phyloP scores from a whole-genome alignment of 2,797 vertebrate species.

The Thamnophis elegans region DNA sequence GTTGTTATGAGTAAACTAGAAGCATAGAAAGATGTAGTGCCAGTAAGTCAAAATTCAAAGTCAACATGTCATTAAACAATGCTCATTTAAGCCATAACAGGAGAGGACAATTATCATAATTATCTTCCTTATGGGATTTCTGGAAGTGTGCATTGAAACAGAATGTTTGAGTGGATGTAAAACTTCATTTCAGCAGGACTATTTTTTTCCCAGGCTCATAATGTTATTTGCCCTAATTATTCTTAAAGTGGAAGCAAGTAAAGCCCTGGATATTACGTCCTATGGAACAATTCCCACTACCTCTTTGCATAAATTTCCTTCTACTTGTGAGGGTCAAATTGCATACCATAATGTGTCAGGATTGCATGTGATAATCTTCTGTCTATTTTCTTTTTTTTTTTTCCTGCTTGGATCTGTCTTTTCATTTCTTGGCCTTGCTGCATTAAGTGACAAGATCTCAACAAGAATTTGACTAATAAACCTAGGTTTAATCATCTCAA shows the following conservation, averaged over 20 bases:
- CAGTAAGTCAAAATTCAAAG: neutral
- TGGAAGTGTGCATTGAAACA: neutral
- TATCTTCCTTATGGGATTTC: neutral
- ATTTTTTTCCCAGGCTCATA: neutral
- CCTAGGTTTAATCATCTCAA: no score
- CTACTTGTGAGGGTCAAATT: neutral
- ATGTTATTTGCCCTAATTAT: neutral
- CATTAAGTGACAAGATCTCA: neutral
- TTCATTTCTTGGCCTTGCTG: neutral
- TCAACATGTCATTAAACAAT: neutral
- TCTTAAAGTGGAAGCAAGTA: neutral
- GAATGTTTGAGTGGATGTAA: neutral
- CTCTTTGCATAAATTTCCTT: neutral
- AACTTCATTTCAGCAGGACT: neutral
- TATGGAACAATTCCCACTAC: neutral
- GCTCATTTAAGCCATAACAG: neutral
- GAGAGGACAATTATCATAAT: neutral
- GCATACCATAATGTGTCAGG: neutral
- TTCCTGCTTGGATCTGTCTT: neutral
- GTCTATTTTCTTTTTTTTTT: neutral
- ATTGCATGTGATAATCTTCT: neutral
- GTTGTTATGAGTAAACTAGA: neutral
- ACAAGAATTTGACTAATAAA: neutral
- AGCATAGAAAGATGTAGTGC: neutral
- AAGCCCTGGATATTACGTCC: neutral